A percentile compares a stretch with the other conserved stretches of the same genome.
phyloP scores from a whole-genome alignment of 2,888 invertebrate genomes.

The Crossocerus cetratus region DNA sequence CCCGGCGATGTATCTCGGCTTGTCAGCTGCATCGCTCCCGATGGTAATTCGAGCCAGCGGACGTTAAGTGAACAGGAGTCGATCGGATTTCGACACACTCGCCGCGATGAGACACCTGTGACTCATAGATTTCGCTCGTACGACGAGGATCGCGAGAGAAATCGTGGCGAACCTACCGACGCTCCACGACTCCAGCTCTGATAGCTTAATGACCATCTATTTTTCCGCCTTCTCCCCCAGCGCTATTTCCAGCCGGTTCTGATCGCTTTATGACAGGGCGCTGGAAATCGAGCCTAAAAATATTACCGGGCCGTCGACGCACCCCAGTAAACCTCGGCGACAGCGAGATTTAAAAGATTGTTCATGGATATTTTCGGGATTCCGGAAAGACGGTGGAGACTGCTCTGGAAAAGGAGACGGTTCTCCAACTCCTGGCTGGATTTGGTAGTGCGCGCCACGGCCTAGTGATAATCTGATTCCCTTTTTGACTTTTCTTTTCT shows the following conservation, averaged over 20 bases:
- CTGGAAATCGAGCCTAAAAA: no score
- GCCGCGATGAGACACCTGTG: background rate
- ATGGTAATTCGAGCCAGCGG: conserved; percentile 53
- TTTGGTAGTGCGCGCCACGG: conserved; percentile 10
- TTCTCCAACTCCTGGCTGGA: background rate
- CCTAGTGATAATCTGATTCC: conserved; percentile 42
- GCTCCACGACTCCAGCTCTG: no score
- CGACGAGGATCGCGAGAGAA: background rate
- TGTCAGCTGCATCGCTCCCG: conserved; percentile 40
- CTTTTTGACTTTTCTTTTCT: no score
- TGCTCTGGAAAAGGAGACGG: no score
- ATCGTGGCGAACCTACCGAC: background rate
- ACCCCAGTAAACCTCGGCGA: no score
- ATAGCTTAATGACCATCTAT: no score
- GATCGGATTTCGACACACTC: conserved; percentile 23
- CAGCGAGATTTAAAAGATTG: no score
- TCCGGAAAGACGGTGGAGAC: no score
- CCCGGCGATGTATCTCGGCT: conserved; percentile 27
- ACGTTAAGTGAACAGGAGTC: conserved; percentile 37
- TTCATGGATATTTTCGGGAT: no score
- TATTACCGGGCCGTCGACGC: no score
- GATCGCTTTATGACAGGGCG: no score
- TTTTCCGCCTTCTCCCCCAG: background rate
- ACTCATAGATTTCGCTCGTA: background rate
- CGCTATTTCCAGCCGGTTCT: no score